A percentile compares a stretch with the other conserved stretches of the same genome.
phyloP scores from a whole-genome alignment of 1,140 invertebrate genomes.

The Macrotrachela quadricornifera region DNA sequence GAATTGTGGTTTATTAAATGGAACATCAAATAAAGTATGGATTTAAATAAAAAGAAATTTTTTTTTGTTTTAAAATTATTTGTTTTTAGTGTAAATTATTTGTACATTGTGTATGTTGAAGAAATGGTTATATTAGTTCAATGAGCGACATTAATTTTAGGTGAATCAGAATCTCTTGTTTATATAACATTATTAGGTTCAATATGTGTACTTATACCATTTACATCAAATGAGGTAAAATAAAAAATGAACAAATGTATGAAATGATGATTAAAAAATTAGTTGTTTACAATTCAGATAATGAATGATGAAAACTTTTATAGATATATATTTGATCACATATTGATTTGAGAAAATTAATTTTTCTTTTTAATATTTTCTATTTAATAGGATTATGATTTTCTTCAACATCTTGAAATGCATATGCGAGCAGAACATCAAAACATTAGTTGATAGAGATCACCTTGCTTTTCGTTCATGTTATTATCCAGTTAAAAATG shows the following conservation, averaged over 20 bases:
- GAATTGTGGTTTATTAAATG: slow-evolving; percentile 85
- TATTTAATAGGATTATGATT: slow-evolving; percentile 69
- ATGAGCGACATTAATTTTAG: slow-evolving; percentile 84
- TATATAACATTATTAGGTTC: slow-evolving; percentile 86
- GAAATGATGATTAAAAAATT: not conserved
- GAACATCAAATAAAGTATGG: slow-evolving; percentile 71
- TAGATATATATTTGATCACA: not conserved
- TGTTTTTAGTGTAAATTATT: slow-evolving; percentile 53
- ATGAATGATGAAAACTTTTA: not conserved
- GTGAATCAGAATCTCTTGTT: slow-evolving; percentile 78
- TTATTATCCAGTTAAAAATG: slow-evolving; percentile 94
- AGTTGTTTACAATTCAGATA: not conserved
- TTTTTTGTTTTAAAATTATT: not conserved
- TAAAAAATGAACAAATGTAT: not conserved
- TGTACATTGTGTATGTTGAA: slow-evolving; percentile 77
- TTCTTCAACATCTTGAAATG: slow-evolving; percentile 98
- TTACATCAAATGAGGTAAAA: slow-evolving; percentile 67
- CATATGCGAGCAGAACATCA: slow-evolving; percentile 92
- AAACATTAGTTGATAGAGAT: slow-evolving; percentile 81
- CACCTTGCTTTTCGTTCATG: slow-evolving; percentile 89
- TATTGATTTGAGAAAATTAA: not conserved
- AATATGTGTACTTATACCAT: slow-evolving; percentile 81
- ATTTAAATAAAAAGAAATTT: not conserved
- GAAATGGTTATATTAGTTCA: slow-evolving; percentile 50
- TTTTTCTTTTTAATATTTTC: slow-evolving; percentile 5